phyloP scores from a whole-genome alignment of 2,113 vertebrate genomes.

The Bos taurus region ARS-UCD2.0 NC_037344.1:35280001-35280500 shows the following conservation, averaged over 20 bases:
- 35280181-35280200: neutral
- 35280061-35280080: neutral
- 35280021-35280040: neutral
- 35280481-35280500: neutral
- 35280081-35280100: neutral
- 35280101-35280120: neutral
- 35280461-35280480: constrained; percentile 5
- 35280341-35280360: neutral
- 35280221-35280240: neutral
- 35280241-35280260: neutral
- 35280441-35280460: neutral
- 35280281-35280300: neutral
- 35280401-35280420: neutral
- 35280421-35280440: neutral
- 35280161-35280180: neutral
- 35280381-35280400: neutral
- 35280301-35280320: neutral
- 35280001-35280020: neutral
- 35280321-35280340: neutral
- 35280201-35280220: neutral
- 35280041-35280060: neutral
- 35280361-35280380: neutral
- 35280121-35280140: neutral
- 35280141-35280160: neutral
- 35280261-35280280: neutral